Evolutionary conservation across 2,113 vertebrate genomes (phyloP).

Genomic region (Macrotis lagotis): DNA sequence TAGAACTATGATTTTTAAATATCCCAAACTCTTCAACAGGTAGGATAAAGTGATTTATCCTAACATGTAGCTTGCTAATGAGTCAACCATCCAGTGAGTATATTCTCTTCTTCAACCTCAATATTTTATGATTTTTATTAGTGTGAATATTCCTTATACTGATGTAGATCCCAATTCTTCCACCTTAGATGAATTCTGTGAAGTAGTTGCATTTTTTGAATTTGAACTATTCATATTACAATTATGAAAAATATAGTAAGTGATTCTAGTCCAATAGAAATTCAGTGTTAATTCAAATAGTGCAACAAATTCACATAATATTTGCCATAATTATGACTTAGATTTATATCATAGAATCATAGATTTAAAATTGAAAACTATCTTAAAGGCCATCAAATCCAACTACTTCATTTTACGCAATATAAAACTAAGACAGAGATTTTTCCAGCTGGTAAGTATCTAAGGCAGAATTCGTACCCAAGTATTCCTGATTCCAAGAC

Average conservation of each 20-base stretch:
- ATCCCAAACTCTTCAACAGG: not conserved
- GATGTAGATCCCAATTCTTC: not conserved
- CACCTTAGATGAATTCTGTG: not conserved
- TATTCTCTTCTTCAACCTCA: not conserved
- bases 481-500: not conserved
- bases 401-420: not conserved
- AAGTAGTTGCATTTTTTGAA: not conserved
- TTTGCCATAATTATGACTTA: not conserved
- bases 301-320: not conserved
- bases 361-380: not conserved
- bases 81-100: not conserved
- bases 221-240: not conserved
- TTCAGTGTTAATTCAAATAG: not conserved
- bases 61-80: not conserved
- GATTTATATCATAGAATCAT: not conserved
- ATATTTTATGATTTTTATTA: not conserved
- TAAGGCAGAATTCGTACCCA: not conserved
- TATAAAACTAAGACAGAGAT: not conserved
- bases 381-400: not conserved
- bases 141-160: not conserved
- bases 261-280: not conserved
- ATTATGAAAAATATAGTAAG: not conserved
- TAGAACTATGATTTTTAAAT: not conserved
- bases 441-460: not conserved
- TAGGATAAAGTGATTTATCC: not conserved